Evolutionary conservation across 2,888 invertebrate genomes (phyloP), one percentile per base, ranked within the genome.

Genomic region (Lasius platythorax): DNA sequence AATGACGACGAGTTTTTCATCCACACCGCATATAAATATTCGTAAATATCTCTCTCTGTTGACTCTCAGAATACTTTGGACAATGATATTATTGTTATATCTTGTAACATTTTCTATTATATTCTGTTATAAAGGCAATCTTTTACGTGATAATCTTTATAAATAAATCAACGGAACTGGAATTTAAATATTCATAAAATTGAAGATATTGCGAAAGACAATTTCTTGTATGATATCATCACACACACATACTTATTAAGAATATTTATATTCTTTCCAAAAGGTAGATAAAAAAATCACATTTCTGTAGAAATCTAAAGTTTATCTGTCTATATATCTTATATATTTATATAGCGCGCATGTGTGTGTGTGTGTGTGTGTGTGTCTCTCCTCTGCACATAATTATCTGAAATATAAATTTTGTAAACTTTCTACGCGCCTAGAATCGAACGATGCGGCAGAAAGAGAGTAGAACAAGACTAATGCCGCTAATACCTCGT

Each of bases 401-500:
- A 67, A 56, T 37, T 3, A 28, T 40, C 28, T 3, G n/a, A 43
- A n/a, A 30, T 30, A 43, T 53, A 40, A 67, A 67, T 67, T n/a
- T 53, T 9, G 28, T 37, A 67, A 67, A 43, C n/a, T 56, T 23
- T 12, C 56, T 43, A 9, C 12, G 58, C 50, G 28, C 43, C n/a
- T 68, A 33, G 56, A 33, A 58, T 70, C 23, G 70, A 43, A 68
- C 56, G n/a, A 58, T 40, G 53, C 70, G 33, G 70, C 56, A 43
- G 58, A 43, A 68, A 43, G 78, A 78, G 78, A 78, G 67, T 78
- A 70, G 78, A 78, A 70, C 70, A 56, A 70, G 70, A 30, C 78
- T 78, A 78, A 70, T 78, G 56, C 78, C 78, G 78, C 78, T 78
- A 78, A 78, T 78, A 30, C 58, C 56, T 58, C 78, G 58, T 58